Conservation (phyloP, 2,113 vertebrate genomes). For the Coryphaenoides rupestris region DNA sequence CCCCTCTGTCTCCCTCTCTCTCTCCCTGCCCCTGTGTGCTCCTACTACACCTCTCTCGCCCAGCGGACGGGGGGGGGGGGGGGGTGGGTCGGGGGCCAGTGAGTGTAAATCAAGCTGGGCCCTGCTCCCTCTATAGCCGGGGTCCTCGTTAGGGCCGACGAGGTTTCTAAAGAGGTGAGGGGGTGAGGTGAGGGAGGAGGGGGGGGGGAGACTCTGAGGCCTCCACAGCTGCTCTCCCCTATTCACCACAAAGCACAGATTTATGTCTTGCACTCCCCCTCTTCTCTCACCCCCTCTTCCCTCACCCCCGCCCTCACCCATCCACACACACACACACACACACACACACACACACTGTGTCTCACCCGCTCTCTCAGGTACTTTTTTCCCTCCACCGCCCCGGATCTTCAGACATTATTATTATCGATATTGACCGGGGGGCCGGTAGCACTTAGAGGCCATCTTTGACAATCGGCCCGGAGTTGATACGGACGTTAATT, state of each 20-base stretch:
- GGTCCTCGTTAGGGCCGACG: slow-evolving; percentile 85
- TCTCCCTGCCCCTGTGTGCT: not conserved
- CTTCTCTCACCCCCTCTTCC: not conserved
- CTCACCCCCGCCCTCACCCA: not conserved
- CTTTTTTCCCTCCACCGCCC: too few relatives aligned
- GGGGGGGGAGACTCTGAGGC: slow-evolving; percentile 69
- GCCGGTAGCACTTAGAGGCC: slow-evolving; percentile 80
- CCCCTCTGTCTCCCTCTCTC: not conserved
- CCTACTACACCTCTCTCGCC: not conserved
- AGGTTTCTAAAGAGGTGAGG: slow-evolving; percentile 78
- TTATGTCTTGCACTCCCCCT: slow-evolving; percentile 75
- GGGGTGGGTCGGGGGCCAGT: too few relatives aligned
- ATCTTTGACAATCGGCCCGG: slow-evolving; percentile 84
- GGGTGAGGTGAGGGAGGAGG: too few relatives aligned
- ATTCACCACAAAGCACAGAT: slow-evolving; percentile 79
- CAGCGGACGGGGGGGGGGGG: too few relatives aligned
- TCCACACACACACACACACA: too few relatives aligned
- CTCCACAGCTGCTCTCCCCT: slow-evolving; percentile 79
- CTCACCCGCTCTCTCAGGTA: too few relatives aligned
- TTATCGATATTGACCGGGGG: slow-evolving; percentile 95
- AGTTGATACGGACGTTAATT: slow-evolving; percentile 85
- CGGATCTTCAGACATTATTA: slow-evolving; percentile 90
- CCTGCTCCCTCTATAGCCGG: slow-evolving; percentile 67
- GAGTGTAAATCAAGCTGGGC: slow-evolving; percentile 75
- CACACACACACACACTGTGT: too few relatives aligned